These are phyloP conservation scores for Drosophila eohydei DNA, from an alignment of 2,888 invertebrate genomes.

Conservation along the genomic window DNA sequence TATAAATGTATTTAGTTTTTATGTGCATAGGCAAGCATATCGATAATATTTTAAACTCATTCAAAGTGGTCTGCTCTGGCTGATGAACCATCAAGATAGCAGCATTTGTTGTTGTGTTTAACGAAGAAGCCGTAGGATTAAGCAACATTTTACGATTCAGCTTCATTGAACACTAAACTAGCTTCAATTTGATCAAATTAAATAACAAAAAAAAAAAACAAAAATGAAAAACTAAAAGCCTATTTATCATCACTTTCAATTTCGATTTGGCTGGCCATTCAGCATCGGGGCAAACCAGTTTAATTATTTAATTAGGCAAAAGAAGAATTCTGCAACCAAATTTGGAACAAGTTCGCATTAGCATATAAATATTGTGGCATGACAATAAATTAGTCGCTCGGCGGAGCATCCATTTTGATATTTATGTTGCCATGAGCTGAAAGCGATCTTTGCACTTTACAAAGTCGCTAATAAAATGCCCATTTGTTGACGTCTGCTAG, in stretches of 20 bases:
- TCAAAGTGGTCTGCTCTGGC: constrained; percentile 46
- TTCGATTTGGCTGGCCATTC: constrained; percentile 57
- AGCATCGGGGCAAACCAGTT: constrained; percentile 63
- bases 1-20: background rate
- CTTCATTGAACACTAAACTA: constrained; percentile 16
- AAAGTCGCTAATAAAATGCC: constrained; percentile 59
- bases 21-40: constrained; percentile 17
- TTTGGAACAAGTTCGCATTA: constrained; percentile 52
- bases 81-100: constrained; percentile 30
- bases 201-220: constrained; percentile 8
- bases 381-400: constrained; percentile 55
- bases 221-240: constrained; percentile 26
- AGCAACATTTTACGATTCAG: constrained; percentile 27
- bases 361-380: constrained; percentile 60
- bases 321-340: constrained; percentile 59
- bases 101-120: constrained; percentile 11
- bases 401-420: constrained; percentile 4
- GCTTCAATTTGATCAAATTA: constrained; percentile 4
- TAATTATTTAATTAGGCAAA: constrained; percentile 60
- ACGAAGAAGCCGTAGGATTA: constrained; percentile 25
- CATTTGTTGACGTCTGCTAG: constrained; percentile 37
- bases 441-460: constrained; percentile 19
- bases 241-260: constrained; percentile 64
- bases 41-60: constrained; percentile 64
- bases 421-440: constrained; percentile 2